Conservation (phyloP, 2,888 invertebrate genomes). For the Drosophila neotestacea region DNA sequence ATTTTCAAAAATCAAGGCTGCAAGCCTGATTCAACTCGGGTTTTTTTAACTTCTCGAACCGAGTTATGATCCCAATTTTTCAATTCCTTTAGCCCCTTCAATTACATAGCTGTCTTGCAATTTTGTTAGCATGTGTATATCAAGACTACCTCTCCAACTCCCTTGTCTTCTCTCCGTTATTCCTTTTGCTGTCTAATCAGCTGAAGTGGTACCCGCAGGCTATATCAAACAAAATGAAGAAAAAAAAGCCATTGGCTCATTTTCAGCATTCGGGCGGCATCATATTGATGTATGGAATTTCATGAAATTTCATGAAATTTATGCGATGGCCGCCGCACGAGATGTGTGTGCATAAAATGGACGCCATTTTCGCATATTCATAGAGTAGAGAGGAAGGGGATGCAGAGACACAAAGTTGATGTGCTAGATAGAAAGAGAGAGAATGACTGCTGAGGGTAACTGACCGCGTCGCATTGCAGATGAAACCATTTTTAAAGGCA, state of each 20-base stretch:
- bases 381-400: not conserved
- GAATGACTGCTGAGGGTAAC: constrained; percentile 35
- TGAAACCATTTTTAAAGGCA: constrained; percentile 67
- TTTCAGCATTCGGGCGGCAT: constrained; percentile 26
- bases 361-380: constrained; percentile 59
- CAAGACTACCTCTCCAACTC: not conserved
- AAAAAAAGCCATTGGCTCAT: constrained; percentile 14
- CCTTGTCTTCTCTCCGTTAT: not conserved
- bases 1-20: no score
- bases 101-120: constrained; percentile 9
- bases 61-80: no score
- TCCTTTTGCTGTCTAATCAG: constrained; percentile 40
- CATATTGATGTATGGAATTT: constrained; percentile 74
- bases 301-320: constrained; percentile 70
- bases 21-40: no score
- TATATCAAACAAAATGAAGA: not conserved
- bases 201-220: constrained; percentile 30
- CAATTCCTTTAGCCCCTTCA: no score
- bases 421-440: not conserved
- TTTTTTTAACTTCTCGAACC: no score
- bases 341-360: constrained; percentile 59
- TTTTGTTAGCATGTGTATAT: not conserved
- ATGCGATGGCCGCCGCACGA: constrained; percentile 58
- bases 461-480: constrained; percentile 75
- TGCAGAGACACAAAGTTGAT: not conserved